A percentile compares a stretch with the other conserved stretches of the same genome.
Conservation (phyloP, 2,888 invertebrate genomes). For the Habrosyne pyritoides region DNA sequence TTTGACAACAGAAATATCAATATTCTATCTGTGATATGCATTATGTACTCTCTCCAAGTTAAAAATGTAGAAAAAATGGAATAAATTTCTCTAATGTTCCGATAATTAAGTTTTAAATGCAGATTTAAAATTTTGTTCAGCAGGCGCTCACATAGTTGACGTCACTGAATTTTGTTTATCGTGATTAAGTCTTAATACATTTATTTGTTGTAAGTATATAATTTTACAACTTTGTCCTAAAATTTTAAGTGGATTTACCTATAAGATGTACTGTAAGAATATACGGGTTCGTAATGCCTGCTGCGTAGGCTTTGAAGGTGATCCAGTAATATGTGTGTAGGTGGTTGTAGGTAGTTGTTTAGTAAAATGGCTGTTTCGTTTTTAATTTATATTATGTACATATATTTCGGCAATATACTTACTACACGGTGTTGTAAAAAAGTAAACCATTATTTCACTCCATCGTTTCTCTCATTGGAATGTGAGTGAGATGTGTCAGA, state of each 20-base stretch:
- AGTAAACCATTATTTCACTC: slow-evolving; percentile 19
- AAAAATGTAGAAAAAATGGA: slow-evolving; percentile 50
- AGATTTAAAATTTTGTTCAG: slow-evolving; percentile 36
- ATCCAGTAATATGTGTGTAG: slow-evolving; percentile 45
- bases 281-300: slow-evolving; percentile 9
- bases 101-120: slow-evolving; percentile 47
- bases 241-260: background rate
- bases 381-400: slow-evolving; percentile 12
- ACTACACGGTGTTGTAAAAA: slow-evolving; percentile 12
- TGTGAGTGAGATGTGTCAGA: slow-evolving; percentile 46
- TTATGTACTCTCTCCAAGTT: slow-evolving; percentile 32
- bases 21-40: background rate
- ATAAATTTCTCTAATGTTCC: slow-evolving; percentile 41
- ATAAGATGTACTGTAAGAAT: background rate
- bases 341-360: slow-evolving; percentile 38
- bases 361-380: slow-evolving; percentile 21
- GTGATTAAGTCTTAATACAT: slow-evolving; percentile 38
- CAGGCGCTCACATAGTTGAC: slow-evolving; percentile 26
- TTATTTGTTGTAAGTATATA: slow-evolving; percentile 20
- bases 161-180: slow-evolving; percentile 19
- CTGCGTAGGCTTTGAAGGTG: slow-evolving; percentile 36
- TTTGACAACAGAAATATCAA: no score
- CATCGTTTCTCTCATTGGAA: slow-evolving; percentile 36
- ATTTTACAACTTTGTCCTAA: background rate
- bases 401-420: slow-evolving; percentile 12